Evolutionary conservation across 1,140 invertebrate genomes (phyloP).

Genomic region (Spodoptera litura): DNA sequence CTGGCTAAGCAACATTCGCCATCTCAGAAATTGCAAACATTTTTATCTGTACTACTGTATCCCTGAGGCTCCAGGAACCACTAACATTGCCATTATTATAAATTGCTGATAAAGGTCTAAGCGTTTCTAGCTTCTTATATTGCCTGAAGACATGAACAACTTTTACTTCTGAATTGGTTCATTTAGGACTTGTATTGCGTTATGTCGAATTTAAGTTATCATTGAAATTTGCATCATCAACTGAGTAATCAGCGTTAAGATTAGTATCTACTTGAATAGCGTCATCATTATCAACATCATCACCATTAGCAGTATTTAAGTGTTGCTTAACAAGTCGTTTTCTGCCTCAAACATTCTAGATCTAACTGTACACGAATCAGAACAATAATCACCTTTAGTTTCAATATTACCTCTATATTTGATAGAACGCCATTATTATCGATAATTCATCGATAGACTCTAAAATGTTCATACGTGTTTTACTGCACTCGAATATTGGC

Average conservation of each 20-base stretch:
- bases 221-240: background rate
- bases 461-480: background rate
- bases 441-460: background rate
- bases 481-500: slow-evolving; percentile 14
- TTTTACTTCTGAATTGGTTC: slow-evolving; percentile 4
- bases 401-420: background rate
- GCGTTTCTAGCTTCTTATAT: slow-evolving; percentile 5
- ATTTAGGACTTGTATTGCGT: background rate
- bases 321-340: background rate
- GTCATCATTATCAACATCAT: too few relatives aligned
- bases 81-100: background rate
- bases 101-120: slow-evolving; percentile 30
- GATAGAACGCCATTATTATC: background rate
- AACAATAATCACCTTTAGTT: background rate
- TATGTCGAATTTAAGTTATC: background rate
- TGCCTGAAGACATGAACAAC: slow-evolving; percentile 26
- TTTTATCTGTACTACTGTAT: background rate
- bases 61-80: background rate
- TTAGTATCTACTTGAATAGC: background rate
- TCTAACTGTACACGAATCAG: background rate
- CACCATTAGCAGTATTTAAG: background rate
- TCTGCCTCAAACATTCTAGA: background rate
- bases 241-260: background rate
- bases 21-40: background rate
- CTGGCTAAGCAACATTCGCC: background rate